These are phyloP conservation scores for Incurvaria masculella DNA, from an alignment of 2,888 invertebrate species.

Conservation along the genomic window DNA sequence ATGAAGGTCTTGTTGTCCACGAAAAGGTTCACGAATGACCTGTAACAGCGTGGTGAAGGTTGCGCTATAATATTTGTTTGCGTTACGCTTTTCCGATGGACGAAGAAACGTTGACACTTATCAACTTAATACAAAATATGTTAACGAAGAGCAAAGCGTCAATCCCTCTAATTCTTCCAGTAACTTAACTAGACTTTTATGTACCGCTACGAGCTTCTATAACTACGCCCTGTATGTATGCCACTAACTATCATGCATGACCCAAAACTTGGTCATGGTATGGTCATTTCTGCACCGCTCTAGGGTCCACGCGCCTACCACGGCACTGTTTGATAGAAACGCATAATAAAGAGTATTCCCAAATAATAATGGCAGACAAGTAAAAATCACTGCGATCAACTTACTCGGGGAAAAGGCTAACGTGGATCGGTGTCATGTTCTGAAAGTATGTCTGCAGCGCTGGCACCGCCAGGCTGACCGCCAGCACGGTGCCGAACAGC, in stretches of 20 bases:
- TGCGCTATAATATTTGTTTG: no score
- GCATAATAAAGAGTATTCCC: not conserved
- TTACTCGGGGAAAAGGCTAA: constrained; percentile 43
- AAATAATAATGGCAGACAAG: no score
- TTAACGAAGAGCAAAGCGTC: no score
- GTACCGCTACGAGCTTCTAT: not conserved
- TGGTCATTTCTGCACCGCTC: not conserved
- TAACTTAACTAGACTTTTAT: no score
- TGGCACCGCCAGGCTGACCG: constrained; percentile 18
- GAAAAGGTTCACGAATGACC: constrained; percentile 46
- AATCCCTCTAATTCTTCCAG: no score
- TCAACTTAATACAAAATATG: no score
- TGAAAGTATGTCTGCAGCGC: constrained; percentile 32
- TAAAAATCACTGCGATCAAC: constrained; percentile 13
- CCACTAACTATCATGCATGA: no score
- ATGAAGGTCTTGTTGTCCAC: constrained; percentile 49
- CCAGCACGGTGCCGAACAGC: constrained; percentile 25
- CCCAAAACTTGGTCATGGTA: not conserved
- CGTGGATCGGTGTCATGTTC: constrained; percentile 36
- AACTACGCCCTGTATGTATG: no score
- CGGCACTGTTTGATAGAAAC: not conserved
- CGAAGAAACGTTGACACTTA: no score
- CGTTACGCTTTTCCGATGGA: no score
- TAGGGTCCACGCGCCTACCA: not conserved
- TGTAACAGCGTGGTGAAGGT: constrained; percentile 16